Evolutionary conservation across 2,888 invertebrate genomes (phyloP), one percentile per base, ranked within the genome.

Genomic region (Caenorhabditis angaria): DNA sequence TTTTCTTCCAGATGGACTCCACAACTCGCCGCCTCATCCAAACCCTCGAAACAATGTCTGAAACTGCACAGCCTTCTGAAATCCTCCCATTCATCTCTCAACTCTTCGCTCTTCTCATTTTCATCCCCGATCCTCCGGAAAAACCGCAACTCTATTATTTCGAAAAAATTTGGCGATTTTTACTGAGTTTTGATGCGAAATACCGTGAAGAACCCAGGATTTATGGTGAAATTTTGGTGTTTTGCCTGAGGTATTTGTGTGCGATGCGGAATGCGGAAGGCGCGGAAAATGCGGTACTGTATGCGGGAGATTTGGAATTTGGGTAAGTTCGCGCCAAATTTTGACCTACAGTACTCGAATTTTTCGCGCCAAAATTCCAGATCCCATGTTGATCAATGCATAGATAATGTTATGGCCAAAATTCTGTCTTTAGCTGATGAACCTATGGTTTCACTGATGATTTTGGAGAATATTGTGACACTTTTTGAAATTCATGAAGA

Each of bases 401-500:
- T 72, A 28, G 63, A 66, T 10, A 41, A 61, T 25, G 64, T 68
- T 5, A 65, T 68, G 60, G 58, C 60, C n/a, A 68, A 62, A 41
- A 56, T 73, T 8, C 60, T 65, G 20, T 54, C 73, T 5, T 54
- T 69, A 28, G 68, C 73, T 3, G 59, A 62, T 4, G 73, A 73
- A 2, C 69, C 69, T n/a, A 47, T 61, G 5, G 48, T 69, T 12
- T 59, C 73, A 6, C 60, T 69, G 25, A 47, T 62, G 1, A 62
- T 63, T 10, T 50, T 73, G 0, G 73, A 73, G 24, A 69, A 73
- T 28, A 50, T 73, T 35, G 63, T 69, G 2, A 32, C 32, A 51
- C 28, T 69, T 8, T 69, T 73, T 57, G 65, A 73, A 41, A 59
- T 73, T 29, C 57, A 65, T 10, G 69, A 68, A 56, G 69, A 73